These are phyloP conservation scores for Drosophila birchii DNA, from an alignment of 2,888 invertebrate species.

Conservation along the genomic window DNA sequence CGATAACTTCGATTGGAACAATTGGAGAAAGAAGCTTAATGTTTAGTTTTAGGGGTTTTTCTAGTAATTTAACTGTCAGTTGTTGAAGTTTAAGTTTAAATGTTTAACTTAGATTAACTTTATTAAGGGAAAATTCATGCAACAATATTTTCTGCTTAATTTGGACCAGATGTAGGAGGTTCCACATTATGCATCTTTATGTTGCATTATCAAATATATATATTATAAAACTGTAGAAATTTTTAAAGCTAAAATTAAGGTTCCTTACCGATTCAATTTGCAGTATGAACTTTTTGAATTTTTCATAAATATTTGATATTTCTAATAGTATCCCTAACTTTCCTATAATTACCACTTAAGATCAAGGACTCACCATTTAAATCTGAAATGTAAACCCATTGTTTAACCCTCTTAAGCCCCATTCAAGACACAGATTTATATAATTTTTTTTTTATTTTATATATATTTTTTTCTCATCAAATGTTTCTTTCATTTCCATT, in stretches of 20 bases:
- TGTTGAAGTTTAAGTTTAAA: no score
- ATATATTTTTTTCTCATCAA: constrained; percentile 62
- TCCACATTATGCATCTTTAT: no score
- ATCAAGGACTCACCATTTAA: background rate
- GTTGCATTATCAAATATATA: background rate
- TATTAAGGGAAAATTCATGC: background rate
- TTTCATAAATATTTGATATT: background rate
- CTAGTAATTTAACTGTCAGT: background rate
- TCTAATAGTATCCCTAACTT: background rate
- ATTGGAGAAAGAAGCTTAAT: background rate
- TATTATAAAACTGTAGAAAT: background rate
- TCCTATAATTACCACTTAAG: background rate
- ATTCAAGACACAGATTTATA: constrained; percentile 41
- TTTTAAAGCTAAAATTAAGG: background rate
- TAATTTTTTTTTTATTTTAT: constrained; percentile 60
- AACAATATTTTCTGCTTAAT: no score
- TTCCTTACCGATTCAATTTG: no score
- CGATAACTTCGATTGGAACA: background rate
- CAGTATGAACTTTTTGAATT: no score
- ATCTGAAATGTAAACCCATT: background rate
- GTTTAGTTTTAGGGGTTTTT: background rate
- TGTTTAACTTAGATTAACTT: no score
- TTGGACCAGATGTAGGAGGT: no score
- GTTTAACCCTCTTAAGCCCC: background rate
- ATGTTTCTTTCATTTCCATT: constrained; percentile 49